phyloP scores from a whole-genome alignment of 1,140 invertebrate species.

The Drosophila burlai region DNA sequence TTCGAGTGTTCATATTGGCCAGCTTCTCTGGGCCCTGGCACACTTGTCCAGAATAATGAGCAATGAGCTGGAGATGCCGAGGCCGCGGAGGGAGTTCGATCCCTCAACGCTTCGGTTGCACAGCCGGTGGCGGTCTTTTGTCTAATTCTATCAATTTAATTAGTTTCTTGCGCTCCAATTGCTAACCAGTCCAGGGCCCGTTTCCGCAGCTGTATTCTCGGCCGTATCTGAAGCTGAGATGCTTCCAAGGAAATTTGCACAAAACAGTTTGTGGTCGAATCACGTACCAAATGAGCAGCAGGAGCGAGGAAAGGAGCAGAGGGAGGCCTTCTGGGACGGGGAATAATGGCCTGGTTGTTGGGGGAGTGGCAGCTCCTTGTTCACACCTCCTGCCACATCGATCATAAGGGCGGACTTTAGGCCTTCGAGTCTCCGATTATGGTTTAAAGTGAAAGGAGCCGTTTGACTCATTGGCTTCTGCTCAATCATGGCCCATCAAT shows the following conservation, averaged over 20 bases:
- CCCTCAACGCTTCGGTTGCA: slow-evolving; percentile 23
- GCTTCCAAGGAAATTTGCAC: slow-evolving; percentile 53
- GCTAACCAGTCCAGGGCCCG: slow-evolving; percentile 28
- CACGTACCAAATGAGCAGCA: slow-evolving; percentile 72
- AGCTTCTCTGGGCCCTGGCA: slow-evolving; percentile 15
- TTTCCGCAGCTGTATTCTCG: slow-evolving; percentile 7
- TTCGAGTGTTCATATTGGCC: slow-evolving; percentile 15
- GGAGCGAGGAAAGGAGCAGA: slow-evolving; percentile 6
- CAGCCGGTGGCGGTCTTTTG: slow-evolving; percentile 60
- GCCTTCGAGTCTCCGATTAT: slow-evolving; percentile 60
- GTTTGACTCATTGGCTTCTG: slow-evolving; percentile 70
- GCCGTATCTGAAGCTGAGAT: slow-evolving; percentile 17
- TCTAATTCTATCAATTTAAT: slow-evolving; percentile 81
- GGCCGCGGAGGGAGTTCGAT: slow-evolving; percentile 15
- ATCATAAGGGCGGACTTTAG: slow-evolving; percentile 65
- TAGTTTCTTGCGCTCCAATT: slow-evolving; percentile 80
- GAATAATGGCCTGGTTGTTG: slow-evolving; percentile 18
- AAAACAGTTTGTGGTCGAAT: slow-evolving; percentile 60
- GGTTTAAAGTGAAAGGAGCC: slow-evolving; percentile 57
- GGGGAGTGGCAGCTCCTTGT: slow-evolving; percentile 68
- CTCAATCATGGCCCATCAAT: slow-evolving; percentile 74
- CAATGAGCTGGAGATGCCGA: slow-evolving; percentile 15
- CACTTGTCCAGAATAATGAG: slow-evolving; percentile 44
- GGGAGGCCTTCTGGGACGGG: slow-evolving; percentile 17
- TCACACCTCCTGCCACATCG: slow-evolving; percentile 73